phyloP scores from a whole-genome alignment of 2,888 invertebrate species.

The Noctua fimbriata region DNA sequence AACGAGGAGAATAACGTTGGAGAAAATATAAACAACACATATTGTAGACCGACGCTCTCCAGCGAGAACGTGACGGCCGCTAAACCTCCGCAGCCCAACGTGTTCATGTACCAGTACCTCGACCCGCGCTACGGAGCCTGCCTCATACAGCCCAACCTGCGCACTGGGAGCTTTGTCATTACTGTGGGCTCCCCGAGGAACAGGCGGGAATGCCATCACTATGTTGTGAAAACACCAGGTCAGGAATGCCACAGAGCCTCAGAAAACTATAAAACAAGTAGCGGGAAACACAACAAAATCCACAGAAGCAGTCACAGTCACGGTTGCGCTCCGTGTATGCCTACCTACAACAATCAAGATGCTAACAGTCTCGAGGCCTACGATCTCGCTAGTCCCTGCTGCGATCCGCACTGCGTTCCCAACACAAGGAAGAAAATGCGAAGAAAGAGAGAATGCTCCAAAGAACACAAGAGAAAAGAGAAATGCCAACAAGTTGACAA shows the following conservation, averaged over 20 bases:
- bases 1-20: slow-evolving; percentile 84
- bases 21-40: slow-evolving; percentile 90
- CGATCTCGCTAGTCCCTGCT: slow-evolving; percentile 96
- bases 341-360: slow-evolving; percentile 91
- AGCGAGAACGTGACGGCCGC: slow-evolving; percentile 93
- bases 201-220: slow-evolving; percentile 92
- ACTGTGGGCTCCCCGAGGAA: slow-evolving; percentile 93
- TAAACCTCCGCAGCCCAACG: slow-evolving; percentile 85
- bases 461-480: slow-evolving; percentile 91
- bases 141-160: slow-evolving; percentile 92
- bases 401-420: slow-evolving; percentile 96
- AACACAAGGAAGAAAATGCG: slow-evolving; percentile 88
- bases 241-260: slow-evolving; percentile 81
- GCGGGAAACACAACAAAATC: slow-evolving; percentile 80
- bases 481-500: slow-evolving; percentile 89
- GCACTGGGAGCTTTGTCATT: slow-evolving; percentile 93
- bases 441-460: slow-evolving; percentile 90
- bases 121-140: slow-evolving; percentile 93
- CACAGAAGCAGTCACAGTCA: slow-evolving; percentile 88
- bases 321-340: slow-evolving; percentile 93
- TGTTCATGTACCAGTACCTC: slow-evolving; percentile 92
- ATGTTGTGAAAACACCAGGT: slow-evolving; percentile 90
- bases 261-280: slow-evolving; percentile 79
- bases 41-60: slow-evolving; percentile 94
- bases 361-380: slow-evolving; percentile 96